A percentile compares a stretch with the other conserved stretches of the same genome.
These are phyloP conservation scores for Paradoxurus hermaphroditus DNA, from an alignment of 2,113 vertebrate genomes.

Conservation along the genomic window DNA sequence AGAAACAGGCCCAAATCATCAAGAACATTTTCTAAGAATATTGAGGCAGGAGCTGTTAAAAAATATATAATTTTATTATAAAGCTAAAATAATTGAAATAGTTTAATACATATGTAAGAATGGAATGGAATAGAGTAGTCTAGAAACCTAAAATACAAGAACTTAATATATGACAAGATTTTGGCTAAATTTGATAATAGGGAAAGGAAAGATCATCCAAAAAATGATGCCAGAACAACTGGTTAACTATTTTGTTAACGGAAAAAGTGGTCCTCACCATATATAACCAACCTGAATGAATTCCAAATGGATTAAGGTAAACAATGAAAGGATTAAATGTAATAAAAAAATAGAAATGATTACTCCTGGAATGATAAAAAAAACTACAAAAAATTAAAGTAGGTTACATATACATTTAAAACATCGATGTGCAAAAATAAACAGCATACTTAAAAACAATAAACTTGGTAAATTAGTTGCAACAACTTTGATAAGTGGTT, in stretches of 20 bases:
- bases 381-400: neutral
- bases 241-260: neutral
- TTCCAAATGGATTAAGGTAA: neutral
- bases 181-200: neutral
- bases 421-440: neutral
- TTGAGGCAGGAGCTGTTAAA: neutral
- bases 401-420: neutral
- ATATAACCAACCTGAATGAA: neutral
- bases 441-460: neutral
- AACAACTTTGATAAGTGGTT: neutral
- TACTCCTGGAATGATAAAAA: neutral
- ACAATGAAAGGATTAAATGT: neutral
- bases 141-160: neutral
- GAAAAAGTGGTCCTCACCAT: neutral
- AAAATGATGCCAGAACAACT: neutral
- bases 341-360: neutral
- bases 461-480: neutral
- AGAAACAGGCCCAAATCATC: neutral
- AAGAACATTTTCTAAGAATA: neutral
- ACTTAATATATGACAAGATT: neutral
- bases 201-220: neutral
- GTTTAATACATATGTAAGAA: neutral
- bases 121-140: neutral
- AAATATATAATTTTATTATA: neutral
- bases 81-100: neutral